A percentile compares a stretch with the other conserved stretches of the same genome.
phyloP scores from a whole-genome alignment of 2,113 vertebrate genomes.

The Phyllostomus hastatus region DNA sequence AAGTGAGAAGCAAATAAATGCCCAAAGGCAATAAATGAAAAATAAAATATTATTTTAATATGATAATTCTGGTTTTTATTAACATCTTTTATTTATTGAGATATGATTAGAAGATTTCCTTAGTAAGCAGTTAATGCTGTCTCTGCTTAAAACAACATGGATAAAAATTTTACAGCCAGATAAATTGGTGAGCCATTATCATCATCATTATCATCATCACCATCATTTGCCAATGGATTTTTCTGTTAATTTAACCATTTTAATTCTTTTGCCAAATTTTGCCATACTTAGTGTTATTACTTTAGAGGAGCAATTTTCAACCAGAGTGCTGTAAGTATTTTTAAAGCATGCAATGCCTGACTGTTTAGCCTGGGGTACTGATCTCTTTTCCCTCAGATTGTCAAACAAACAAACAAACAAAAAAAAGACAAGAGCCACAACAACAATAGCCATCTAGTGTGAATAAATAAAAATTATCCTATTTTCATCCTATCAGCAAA shows the following conservation, averaged over 20 bases:
- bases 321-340: neutral
- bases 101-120: conserved; percentile 48
- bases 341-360: neutral
- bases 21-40: conserved; percentile 53
- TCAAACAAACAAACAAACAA: neutral
- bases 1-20: conserved; percentile 36
- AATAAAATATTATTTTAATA: conserved; percentile 61
- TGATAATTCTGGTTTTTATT: conserved; percentile 59
- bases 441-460: neutral
- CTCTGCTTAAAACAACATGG: neutral
- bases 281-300: too few species aligned
- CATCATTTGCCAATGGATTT: neutral
- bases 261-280: neutral
- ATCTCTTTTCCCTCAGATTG: neutral
- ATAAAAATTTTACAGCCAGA: neutral
- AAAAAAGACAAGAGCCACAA: neutral
- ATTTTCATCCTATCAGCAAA: neutral
- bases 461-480: neutral
- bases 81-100: neutral
- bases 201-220: neutral
- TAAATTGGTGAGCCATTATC: neutral
- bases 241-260: neutral
- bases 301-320: neutral
- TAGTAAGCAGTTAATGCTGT: neutral
- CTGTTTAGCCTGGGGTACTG: neutral